These are phyloP conservation scores for Chelon auratus DNA, from an alignment of 2,797 vertebrate species.

Conservation along the genomic window DNA sequence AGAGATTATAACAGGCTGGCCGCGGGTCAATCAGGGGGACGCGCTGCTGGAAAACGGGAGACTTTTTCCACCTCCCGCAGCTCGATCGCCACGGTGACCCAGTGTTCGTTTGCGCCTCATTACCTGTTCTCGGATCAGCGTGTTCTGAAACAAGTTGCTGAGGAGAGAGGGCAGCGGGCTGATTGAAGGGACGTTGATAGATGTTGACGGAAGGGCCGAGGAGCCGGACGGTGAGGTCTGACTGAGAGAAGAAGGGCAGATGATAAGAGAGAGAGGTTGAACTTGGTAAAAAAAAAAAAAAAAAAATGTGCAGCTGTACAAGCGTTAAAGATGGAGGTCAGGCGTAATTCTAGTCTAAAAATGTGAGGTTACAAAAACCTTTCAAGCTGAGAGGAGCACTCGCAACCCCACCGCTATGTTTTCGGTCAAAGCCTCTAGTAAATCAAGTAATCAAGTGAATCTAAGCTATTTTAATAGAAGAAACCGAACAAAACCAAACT, in stretches of 20 bases:
- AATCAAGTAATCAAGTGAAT: neutral
- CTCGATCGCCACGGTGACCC: slow-evolving; percentile 57
- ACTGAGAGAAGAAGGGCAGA: slow-evolving; percentile 11
- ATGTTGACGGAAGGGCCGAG: slow-evolving; percentile 34
- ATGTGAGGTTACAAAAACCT: neutral
- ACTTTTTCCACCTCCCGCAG: slow-evolving; percentile 37
- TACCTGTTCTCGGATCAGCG: slow-evolving; percentile 59
- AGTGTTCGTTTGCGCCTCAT: slow-evolving; percentile 57
- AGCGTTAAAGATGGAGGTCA: slow-evolving; percentile 8
- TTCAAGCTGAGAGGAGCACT: neutral
- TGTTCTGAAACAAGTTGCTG: slow-evolving; percentile 56
- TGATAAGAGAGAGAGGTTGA: slow-evolving; percentile 7
- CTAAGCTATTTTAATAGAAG: neutral
- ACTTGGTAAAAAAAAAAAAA: neutral
- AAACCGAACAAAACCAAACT: too few species aligned
- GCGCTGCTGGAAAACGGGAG: slow-evolving; percentile 42
- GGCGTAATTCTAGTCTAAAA: neutral
- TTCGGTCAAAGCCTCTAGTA: neutral
- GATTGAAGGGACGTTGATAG: slow-evolving; percentile 53
- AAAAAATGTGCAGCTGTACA: slow-evolving; percentile 14
- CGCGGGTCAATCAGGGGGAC: slow-evolving; percentile 56
- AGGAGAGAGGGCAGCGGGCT: slow-evolving; percentile 20
- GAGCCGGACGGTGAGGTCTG: slow-evolving; percentile 11
- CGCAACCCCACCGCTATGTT: neutral
- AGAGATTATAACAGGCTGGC: slow-evolving; percentile 64